phyloP scores from a whole-genome alignment of 1,140 invertebrate genomes.

The Zaprionus ghesquierei region DNA sequence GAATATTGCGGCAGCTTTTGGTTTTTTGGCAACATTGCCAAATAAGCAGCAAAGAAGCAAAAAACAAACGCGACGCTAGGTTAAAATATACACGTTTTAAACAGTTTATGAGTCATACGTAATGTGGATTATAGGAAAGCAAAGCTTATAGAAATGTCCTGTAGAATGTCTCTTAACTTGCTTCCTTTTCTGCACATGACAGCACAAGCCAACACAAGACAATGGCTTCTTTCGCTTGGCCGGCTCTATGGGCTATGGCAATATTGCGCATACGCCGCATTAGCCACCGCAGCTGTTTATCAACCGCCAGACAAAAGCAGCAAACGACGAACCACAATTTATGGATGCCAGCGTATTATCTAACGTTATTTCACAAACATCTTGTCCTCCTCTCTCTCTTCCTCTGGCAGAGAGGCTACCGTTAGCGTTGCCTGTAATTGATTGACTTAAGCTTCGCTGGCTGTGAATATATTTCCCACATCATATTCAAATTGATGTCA shows the following conservation, averaged over 20 bases:
- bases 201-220: slow-evolving; percentile 19
- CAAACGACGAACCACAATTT: slow-evolving; percentile 58
- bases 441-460: slow-evolving; percentile 43
- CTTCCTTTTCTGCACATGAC: slow-evolving; percentile 9
- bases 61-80: not conserved
- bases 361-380: too few relatives aligned
- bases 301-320: slow-evolving; percentile 42
- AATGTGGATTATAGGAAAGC: not conserved
- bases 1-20: not conserved
- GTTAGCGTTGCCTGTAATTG: slow-evolving; percentile 51
- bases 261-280: slow-evolving; percentile 49
- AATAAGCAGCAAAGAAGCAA: slow-evolving; percentile 1
- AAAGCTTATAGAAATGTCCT: not conserved
- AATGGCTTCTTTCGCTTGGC: slow-evolving; percentile 6
- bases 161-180: not conserved
- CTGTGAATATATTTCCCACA: slow-evolving; percentile 46
- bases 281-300: slow-evolving; percentile 44
- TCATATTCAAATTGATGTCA: slow-evolving; percentile 33
- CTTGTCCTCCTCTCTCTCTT: too few relatives aligned
- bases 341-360: slow-evolving; percentile 69
- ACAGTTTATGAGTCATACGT: not conserved
- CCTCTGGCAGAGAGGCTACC: too few relatives aligned
- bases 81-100: not conserved
- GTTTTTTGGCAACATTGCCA: slow-evolving; percentile 32
- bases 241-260: slow-evolving; percentile 1